Conservation (phyloP, 2,113 vertebrate genomes). For the Meles meles region DNA sequence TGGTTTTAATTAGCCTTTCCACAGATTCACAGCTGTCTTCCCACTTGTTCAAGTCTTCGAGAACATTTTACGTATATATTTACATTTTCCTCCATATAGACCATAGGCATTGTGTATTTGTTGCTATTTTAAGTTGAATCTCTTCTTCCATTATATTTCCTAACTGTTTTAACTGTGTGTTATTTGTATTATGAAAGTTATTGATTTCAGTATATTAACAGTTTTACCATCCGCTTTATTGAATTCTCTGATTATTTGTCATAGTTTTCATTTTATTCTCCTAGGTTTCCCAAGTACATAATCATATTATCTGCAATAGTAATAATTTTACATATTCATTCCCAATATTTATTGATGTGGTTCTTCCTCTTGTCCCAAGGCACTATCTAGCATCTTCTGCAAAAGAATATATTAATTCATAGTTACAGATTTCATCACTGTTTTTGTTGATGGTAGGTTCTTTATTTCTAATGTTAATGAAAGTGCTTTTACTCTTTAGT, state of each 20-base stretch:
- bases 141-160: background rate
- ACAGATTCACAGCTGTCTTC: background rate
- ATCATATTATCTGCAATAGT: background rate
- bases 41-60: background rate
- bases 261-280: background rate
- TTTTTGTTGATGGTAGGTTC: background rate
- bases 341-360: background rate
- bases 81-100: background rate
- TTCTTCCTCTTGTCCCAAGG: background rate
- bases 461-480: background rate
- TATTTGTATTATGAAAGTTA: constrained; percentile 19
- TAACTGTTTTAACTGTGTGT: background rate
- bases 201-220: background rate
- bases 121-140: background rate
- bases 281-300: background rate
- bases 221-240: background rate
- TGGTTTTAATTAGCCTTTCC: background rate
- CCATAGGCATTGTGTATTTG: background rate
- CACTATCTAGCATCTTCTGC: background rate
- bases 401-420: background rate
- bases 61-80: background rate
- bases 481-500: background rate
- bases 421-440: background rate
- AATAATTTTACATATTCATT: background rate
- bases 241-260: constrained; percentile 20